These are phyloP conservation scores for Monopis laevigella DNA, from an alignment of 2,888 invertebrate genomes.

Conservation along the genomic window DNA sequence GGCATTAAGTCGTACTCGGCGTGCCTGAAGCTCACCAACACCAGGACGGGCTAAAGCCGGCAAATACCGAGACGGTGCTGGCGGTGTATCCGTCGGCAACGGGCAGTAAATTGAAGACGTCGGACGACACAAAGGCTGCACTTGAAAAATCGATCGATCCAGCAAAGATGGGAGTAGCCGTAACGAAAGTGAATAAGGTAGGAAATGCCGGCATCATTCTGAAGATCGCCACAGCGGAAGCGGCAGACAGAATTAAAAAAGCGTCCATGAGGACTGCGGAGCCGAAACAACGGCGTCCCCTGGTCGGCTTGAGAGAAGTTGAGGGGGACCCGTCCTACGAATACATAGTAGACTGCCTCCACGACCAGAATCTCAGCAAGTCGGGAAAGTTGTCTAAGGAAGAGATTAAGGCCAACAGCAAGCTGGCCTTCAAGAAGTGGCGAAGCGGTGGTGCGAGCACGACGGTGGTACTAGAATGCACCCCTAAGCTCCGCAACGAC, in stretches of 20 bases:
- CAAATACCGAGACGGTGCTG: too few relatives aligned
- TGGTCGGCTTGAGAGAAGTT: too few relatives aligned
- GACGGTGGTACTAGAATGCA: conserved; percentile 17
- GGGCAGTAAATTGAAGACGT: too few relatives aligned
- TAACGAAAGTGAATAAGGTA: neutral
- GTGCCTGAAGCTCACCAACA: too few relatives aligned
- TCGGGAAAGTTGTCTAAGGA: neutral
- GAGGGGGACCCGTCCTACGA: neutral
- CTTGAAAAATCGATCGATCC: neutral
- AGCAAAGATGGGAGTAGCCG: neutral
- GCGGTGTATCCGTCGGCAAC: too few relatives aligned
- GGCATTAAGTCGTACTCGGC: too few relatives aligned
- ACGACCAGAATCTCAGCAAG: too few relatives aligned
- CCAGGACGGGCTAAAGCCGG: too few relatives aligned
- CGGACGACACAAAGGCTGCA: too few relatives aligned
- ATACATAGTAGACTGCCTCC: neutral
- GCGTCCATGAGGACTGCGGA: neutral
- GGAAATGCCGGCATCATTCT: neutral
- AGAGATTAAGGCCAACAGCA: neutral
- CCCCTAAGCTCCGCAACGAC: conserved; percentile 2
- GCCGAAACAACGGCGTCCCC: neutral
- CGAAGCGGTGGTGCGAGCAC: neutral
- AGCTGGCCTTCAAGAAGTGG: conserved; percentile 1
- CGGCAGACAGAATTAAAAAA: too few relatives aligned
- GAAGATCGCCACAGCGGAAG: neutral